phyloP scores from a whole-genome alignment of 2,113 vertebrate genomes.

The Mastomys coucha region DNA sequence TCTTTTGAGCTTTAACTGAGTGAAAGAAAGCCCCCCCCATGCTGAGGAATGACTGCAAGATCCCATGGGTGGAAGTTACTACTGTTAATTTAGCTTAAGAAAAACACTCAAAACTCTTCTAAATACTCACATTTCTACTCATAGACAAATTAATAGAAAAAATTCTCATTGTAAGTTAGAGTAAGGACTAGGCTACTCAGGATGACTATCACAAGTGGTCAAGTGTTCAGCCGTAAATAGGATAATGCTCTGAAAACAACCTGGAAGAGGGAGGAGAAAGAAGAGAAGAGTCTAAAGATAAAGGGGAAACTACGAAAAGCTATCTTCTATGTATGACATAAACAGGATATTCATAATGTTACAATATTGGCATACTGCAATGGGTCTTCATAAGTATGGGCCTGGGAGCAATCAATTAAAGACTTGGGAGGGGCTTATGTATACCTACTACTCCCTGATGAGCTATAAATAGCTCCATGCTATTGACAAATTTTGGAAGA shows the following conservation, averaged over 20 bases:
- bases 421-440: neutral
- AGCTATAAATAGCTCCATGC: too few species aligned
- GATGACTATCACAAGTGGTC: neutral
- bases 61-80: neutral
- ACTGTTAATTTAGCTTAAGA: neutral
- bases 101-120: neutral
- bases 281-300: neutral
- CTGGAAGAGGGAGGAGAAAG: neutral
- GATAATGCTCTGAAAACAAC: neutral
- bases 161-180: neutral
- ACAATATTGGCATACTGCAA: too few species aligned
- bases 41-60: neutral
- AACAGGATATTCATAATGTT: neutral
- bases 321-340: neutral
- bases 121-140: neutral
- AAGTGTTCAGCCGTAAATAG: neutral
- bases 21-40: neutral
- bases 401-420: neutral
- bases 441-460: neutral
- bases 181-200: neutral
- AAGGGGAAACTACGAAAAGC: neutral
- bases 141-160: neutral
- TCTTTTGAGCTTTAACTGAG: neutral
- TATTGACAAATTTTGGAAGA: neutral
- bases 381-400: neutral